Base-by-base conservation (phyloP, 2,113 vertebrate genomes). In the Clarias magur region DNA sequence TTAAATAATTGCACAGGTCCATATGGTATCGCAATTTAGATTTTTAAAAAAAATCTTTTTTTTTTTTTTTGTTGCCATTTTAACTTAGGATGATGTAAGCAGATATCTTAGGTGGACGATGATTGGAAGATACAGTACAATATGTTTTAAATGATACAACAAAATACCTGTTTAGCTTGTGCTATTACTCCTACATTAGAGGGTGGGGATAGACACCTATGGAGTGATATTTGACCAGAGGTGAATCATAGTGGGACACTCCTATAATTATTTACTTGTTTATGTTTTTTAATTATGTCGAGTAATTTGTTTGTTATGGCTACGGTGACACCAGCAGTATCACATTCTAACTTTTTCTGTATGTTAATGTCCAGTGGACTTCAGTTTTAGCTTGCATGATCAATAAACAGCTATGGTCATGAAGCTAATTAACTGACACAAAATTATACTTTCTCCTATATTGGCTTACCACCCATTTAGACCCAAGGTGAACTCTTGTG, bases 201-300 rank as follows among this genome's bases (percentile, higher is more conserved):
- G 80, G 80, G 85, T 82, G 56, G 68, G 30, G 67, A 54, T 30
- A 76, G 48, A 62, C 56, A 23, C 68, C 57, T 15, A 7, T 54
- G 73, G 59, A 48, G 70, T 53, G 48, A 63, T 30, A 68, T 57
- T 80, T 80, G 60, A 68, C 48, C 76, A 80, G 85, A 86, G 60
- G 85, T 12, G 23, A 80, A 80, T 80, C 34, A 57, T 56, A 56
- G 42, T 38, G 19, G 27, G 75, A 65, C 19, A 85, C 75, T 85
- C 84, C 76, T 27, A 80, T 57, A 38, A 56, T 86, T 86, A 57
- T 34, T 42, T 34, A 34, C n/a, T 79, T 56, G n/a, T 30, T 85
- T 25, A 53, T 34, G 38, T 85, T 57, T 12, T 65, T 67, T 79
- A n/a, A 48, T 10, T 60, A 34, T 13, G 42, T 65, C 42, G 25